Base-by-base conservation (phyloP, 2,888 invertebrate species). In the Dolichopus griseipennis region DNA sequence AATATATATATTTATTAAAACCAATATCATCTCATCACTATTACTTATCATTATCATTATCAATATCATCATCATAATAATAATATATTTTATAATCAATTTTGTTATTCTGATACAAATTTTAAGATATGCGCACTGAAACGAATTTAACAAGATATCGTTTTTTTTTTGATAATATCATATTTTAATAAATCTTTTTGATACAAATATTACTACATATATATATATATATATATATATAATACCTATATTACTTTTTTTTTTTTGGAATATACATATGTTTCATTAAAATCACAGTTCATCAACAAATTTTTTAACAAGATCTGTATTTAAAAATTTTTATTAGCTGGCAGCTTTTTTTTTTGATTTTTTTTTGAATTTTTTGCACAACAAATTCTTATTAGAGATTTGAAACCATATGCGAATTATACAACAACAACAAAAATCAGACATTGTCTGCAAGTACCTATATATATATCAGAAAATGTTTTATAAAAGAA, bases 131-230 rank as follows among this genome's bases (percentile, higher is more conserved):
- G 52, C 15, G 52, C 18, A 52, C 18, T 52, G 52, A 52, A 52
- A 52, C 52, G 52, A 52, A 52, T 18, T 52, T 52, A 52, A 52
- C 52, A 52, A 52, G 52, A 52, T 52, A 52, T 52, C 52, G 52
- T n/a, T 27, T n/a, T n/a, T n/a, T n/a, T n/a, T n/a, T n/a, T n/a
- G 52, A 18, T 52, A 52, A 52, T n/a, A n/a, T 52, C 52, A n/a
- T 52, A 52, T 52, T 34, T 34, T 52, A 52, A 52, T 52, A n/a
- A 52, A 52, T 52, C 52, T 52, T 52, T 52, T 52, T 18, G 1
- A 27, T 27, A 27, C 27, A 27, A 27, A 5, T 27, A 27, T 27
- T n/a, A 10, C 4, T 52, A 18, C 52, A 52, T 9, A 15, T 52
- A 18, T 52, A 52, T 52, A 18, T n/a, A 15, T 52, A 52, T 52